Conservation (phyloP, 2,797 vertebrate species). For the Macroramphosus scolopax region DNA sequence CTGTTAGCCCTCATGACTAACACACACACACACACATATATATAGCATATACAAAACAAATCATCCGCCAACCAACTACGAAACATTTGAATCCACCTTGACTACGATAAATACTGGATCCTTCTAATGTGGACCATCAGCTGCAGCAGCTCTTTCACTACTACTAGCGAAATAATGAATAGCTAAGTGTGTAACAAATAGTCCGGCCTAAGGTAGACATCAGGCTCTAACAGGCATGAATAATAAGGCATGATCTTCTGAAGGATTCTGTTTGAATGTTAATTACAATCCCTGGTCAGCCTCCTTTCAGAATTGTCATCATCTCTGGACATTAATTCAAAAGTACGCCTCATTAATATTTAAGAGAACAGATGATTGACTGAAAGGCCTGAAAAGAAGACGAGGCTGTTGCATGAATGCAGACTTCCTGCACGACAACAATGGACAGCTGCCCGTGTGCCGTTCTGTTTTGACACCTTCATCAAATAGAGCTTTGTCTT, state of each 20-base stretch:
- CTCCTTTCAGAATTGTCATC: conserved; percentile 49
- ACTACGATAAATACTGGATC: no score
- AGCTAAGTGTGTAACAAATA: no score
- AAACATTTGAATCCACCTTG: no score
- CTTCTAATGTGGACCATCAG: no score
- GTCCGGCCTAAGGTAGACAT: no score
- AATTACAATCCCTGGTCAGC: conserved; percentile 54
- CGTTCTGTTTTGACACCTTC: conserved; percentile 42
- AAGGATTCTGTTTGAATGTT: conserved; percentile 54
- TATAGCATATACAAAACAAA: conserved; percentile 21
- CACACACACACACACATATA: not conserved
- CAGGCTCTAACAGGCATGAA: conserved; percentile 30
- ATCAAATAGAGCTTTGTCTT: conserved; percentile 11
- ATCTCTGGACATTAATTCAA: conserved; percentile 47
- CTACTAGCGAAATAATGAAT: no score
- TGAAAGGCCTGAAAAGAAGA: conserved; percentile 26
- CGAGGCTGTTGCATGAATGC: conserved; percentile 31
- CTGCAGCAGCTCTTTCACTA: no score
- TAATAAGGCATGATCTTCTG: conserved; percentile 47
- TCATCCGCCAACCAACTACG: no score
- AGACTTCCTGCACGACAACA: no score
- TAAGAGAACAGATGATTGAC: conserved; percentile 39
- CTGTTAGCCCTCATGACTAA: no score
- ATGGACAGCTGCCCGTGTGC: no score
- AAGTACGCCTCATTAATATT: conserved; percentile 62